Evolutionary conservation across 2,113 vertebrate species (phyloP).

Genomic region (Rhegmatorhina hoffmannsi): DNA sequence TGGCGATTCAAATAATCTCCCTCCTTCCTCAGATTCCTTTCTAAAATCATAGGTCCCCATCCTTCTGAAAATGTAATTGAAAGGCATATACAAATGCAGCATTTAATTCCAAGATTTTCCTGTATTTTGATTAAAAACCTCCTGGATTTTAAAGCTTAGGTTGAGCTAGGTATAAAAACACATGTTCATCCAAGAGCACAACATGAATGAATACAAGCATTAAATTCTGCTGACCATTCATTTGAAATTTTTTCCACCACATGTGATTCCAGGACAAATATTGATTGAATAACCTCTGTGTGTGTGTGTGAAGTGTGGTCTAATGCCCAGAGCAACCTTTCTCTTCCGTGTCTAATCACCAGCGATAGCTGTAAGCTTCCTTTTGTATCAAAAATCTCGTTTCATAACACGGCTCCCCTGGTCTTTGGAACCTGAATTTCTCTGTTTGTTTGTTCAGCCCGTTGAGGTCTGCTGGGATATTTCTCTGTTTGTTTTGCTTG

Average conservation of each 20-base stretch:
- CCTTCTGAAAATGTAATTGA: neutral
- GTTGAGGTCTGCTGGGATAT: constrained; percentile 34
- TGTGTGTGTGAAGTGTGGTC: constrained; percentile 22
- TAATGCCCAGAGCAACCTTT: constrained; percentile 21
- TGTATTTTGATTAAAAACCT: neutral
- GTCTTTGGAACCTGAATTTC: constrained; percentile 51
- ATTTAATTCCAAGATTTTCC: neutral
- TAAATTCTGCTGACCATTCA: constrained; percentile 54
- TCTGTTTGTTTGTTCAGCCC: constrained; percentile 37
- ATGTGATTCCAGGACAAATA: constrained; percentile 51
- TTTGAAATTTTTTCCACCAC: neutral
- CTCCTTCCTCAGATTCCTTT: neutral
- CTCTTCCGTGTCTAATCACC: constrained; percentile 24
- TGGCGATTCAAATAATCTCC: neutral
- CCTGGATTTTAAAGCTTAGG: neutral
- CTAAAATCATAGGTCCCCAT: neutral
- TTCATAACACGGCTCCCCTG: constrained; percentile 26
- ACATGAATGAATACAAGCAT: neutral
- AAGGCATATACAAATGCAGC: neutral
- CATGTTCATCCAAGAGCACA: neutral
- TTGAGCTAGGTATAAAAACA: constrained; percentile 1
- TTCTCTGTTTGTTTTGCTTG: constrained; percentile 54
- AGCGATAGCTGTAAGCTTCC: constrained; percentile 39
- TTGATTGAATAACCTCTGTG: constrained; percentile 28
- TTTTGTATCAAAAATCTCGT: constrained; percentile 47